These are phyloP conservation scores for Notolepis coatsorum DNA, from an alignment of 2,797 vertebrate species.

Conservation along the genomic window DNA sequence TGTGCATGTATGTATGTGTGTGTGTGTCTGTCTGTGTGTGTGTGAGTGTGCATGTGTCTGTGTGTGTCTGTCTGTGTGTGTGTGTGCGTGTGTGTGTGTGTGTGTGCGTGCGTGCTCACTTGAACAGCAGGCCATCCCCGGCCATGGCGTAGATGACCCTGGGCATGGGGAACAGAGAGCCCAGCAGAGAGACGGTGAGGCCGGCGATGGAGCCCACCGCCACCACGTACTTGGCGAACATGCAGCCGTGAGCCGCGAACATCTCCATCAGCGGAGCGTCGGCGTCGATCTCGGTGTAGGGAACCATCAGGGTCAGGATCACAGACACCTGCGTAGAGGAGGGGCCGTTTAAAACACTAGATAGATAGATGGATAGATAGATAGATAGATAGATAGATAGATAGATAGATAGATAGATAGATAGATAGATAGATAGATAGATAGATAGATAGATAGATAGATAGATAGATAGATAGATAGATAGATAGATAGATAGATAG, in stretches of 20 bases:
- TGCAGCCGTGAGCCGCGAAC: constrained; percentile 92
- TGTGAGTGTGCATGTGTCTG: not conserved
- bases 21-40: not conserved
- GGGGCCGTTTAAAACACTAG: not conserved
- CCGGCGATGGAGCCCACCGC: constrained; percentile 95
- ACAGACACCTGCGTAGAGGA: constrained; percentile 88
- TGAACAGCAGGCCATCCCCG: constrained; percentile 95
- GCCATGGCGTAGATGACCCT: constrained; percentile 98
- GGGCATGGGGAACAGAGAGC: constrained; percentile 97
- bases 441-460: too few relatives aligned
- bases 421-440: too few relatives aligned
- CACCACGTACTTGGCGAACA: constrained; percentile 93
- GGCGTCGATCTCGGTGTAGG: constrained; percentile 90
- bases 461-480: too few relatives aligned
- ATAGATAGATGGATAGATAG: too few relatives aligned
- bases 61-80: not conserved
- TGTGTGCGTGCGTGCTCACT: constrained; percentile 75
- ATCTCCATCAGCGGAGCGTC: constrained; percentile 98
- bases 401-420: too few relatives aligned
- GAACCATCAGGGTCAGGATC: constrained; percentile 97
- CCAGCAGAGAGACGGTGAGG: constrained; percentile 93
- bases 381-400: not conserved
- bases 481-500: too few relatives aligned
- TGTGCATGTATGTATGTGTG: not conserved
- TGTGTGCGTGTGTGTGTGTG: not conserved